Base-by-base conservation (phyloP, 2,888 invertebrate genomes). In the Leucoptera coffeella region DNA sequence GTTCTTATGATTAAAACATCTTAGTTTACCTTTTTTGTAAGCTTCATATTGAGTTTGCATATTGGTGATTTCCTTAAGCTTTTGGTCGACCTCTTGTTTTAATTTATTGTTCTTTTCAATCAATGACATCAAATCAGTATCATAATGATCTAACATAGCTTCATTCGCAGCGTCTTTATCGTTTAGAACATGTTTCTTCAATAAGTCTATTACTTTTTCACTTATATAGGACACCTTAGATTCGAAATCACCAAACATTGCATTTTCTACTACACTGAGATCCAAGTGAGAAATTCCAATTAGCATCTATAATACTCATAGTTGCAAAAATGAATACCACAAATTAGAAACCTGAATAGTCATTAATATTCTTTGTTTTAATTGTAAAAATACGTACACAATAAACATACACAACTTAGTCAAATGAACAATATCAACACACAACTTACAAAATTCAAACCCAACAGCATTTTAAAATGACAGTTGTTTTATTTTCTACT, bases 21-120 rank as follows among this genome's bases (percentile, higher is more conserved):
- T n/a, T 19, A 21, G 15, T 26, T 5, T 35, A 60, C 67, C 64
- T 45, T 50, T 47, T 41, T 62, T 69, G 22, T 38, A 56, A 26
- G 34, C 47, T 35, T 55, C 54, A 39, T 60, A 65, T 23, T 51
- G 47, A 13, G 15, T 33, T 41, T 58, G 51, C 29, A 51, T 47
- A 28, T 35, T 38, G 4, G 49, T 35, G 23, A 59, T 33, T 28
- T 47, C 50, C 29, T 50, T 45, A 20, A 50, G 19, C 44, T 54
- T 59, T 15, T 15, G 32, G 9, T 57, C 61, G 19, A 64, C 52
- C 24, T 55, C 46, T 25, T 42, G 38, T 12, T 50, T 47, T 21
- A 62, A 23, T 22, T 47, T 40, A 36, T 48, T 58, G 37, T 67
- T 69, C 29, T 32, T 41, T 24, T 62, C 60, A 11, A 41, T 32